These are phyloP conservation scores for Oscheius sp. DNA, from an alignment of 2,888 invertebrate genomes.

Conservation along the genomic window DNA sequence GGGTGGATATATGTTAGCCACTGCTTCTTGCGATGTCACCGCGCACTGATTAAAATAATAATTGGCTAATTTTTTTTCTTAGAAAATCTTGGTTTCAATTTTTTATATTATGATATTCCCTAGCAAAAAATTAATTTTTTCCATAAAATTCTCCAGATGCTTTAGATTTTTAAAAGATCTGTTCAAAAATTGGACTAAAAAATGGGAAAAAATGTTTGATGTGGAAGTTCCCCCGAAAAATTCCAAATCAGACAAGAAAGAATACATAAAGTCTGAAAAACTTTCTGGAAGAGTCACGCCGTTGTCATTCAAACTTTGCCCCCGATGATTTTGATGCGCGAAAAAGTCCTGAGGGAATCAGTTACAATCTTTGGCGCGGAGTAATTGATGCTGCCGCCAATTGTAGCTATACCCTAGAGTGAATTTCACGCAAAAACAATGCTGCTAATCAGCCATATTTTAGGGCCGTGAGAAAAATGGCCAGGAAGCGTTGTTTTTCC, in stretches of 20 bases:
- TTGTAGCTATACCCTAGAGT: neutral
- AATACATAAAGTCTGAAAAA: neutral
- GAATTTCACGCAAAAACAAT: neutral
- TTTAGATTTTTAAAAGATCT: no score
- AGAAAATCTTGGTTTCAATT: neutral
- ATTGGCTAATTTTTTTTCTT: neutral
- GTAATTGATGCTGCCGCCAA: constrained; percentile 24
- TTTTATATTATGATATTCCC: neutral
- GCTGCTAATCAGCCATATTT: no score
- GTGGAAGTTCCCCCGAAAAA: neutral
- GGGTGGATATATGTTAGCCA: constrained; percentile 22
- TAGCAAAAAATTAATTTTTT: neutral
- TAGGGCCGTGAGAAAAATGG: neutral
- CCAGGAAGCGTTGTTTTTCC: neutral
- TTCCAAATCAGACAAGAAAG: neutral
- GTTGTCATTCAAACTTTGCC: constrained; percentile 28
- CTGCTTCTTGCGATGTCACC: neutral
- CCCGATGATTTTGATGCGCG: constrained; percentile 28
- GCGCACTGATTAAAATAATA: neutral
- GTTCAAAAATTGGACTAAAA: no score
- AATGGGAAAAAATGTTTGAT: no score
- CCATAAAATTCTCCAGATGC: no score
- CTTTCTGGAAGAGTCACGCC: neutral
- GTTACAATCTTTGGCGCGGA: constrained; percentile 29
- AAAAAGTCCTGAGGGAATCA: constrained; percentile 13